These are phyloP conservation scores for Heteromyza rotundicornis DNA, from an alignment of 2,888 invertebrate species.

Conservation along the genomic window DNA sequence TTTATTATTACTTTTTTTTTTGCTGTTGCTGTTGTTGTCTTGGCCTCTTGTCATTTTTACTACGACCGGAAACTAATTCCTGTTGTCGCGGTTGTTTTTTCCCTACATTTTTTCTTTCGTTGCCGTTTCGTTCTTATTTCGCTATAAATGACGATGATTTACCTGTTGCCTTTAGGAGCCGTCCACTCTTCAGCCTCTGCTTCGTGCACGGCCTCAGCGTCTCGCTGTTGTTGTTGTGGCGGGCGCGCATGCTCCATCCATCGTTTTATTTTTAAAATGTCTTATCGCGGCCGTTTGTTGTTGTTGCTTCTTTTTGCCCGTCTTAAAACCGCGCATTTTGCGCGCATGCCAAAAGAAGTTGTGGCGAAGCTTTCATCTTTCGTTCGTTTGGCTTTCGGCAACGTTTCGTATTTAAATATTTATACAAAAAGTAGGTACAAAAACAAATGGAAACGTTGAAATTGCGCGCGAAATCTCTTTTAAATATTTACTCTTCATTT, in stretches of 20 bases:
- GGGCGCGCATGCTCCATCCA: conserved; percentile 19
- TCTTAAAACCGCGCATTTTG: conserved; percentile 42
- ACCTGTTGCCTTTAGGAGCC: conserved; percentile 14
- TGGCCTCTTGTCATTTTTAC: conserved; percentile 46
- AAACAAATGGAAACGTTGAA: conserved; percentile 34
- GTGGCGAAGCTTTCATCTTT: conserved; percentile 30
- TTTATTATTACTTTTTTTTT: conserved; percentile 5
- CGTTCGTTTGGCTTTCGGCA: not conserved
- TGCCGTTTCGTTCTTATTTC: not conserved
- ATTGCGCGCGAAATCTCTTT: conserved; percentile 45
- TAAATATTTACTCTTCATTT: too few relatives aligned
- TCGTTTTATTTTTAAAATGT: conserved; percentile 7
- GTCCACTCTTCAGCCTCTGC: not conserved
- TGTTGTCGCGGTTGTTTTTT: conserved; percentile 32
- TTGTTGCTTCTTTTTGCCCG: conserved; percentile 12
- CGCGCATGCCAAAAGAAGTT: conserved; percentile 51
- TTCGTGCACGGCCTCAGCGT: not conserved
- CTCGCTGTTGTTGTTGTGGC: not conserved
- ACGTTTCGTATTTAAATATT: not conserved
- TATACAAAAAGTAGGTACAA: not conserved
- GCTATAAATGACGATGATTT: conserved; percentile 13
- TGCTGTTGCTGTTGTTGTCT: conserved; percentile 21
- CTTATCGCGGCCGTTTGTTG: conserved; percentile 5
- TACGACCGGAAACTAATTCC: conserved; percentile 56
- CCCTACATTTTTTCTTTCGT: not conserved